Conservation (phyloP, 2,888 invertebrate species). For the Nephrotoma flavescens region DNA sequence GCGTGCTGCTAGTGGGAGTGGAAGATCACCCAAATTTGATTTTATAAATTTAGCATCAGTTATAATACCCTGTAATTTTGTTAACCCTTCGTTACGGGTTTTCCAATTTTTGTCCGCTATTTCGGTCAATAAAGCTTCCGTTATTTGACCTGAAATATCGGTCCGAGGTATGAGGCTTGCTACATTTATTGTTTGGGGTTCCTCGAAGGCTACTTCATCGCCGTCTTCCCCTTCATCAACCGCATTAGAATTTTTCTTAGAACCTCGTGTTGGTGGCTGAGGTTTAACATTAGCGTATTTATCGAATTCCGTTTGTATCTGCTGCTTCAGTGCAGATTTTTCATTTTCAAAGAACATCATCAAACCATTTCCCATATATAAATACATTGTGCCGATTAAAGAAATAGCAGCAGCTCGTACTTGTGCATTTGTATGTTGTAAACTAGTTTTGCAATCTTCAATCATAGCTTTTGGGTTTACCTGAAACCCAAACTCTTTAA, state of each 20-base stretch:
- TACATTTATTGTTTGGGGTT: conserved; percentile 35
- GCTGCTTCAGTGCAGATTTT: conserved; percentile 67
- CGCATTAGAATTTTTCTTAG: conserved; percentile 18
- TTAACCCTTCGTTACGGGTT: conserved; percentile 38
- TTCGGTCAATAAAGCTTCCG: conserved; percentile 63
- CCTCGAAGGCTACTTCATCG: conserved; percentile 26
- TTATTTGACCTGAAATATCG: conserved; percentile 72
- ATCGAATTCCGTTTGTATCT: conserved; percentile 74
- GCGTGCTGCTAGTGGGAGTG: conserved; percentile 60
- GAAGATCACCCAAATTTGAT: conserved; percentile 68
- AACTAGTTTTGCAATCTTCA: conserved; percentile 66
- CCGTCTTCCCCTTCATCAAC: conserved; percentile 13
- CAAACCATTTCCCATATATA: conserved; percentile 60
- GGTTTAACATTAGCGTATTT: conserved; percentile 63
- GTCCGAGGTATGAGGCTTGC: conserved; percentile 62
- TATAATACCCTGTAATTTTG: conserved; percentile 29
- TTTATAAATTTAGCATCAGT: conserved; percentile 66
- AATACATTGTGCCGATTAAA: conserved; percentile 45
- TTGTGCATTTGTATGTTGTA: conserved; percentile 71
- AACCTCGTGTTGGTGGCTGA: conserved; percentile 56
- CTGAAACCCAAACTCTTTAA: conserved; percentile 72
- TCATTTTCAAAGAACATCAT: conserved; percentile 75
- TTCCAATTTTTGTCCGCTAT: conserved; percentile 90
- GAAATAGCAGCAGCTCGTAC: conserved; percentile 65
- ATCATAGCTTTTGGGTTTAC: conserved; percentile 59